Percentiles rank a stretch among this genome's conserved stretches.
phyloP scores from a whole-genome alignment of 2,113 vertebrate genomes.

The Anolis carolinensis region DNA sequence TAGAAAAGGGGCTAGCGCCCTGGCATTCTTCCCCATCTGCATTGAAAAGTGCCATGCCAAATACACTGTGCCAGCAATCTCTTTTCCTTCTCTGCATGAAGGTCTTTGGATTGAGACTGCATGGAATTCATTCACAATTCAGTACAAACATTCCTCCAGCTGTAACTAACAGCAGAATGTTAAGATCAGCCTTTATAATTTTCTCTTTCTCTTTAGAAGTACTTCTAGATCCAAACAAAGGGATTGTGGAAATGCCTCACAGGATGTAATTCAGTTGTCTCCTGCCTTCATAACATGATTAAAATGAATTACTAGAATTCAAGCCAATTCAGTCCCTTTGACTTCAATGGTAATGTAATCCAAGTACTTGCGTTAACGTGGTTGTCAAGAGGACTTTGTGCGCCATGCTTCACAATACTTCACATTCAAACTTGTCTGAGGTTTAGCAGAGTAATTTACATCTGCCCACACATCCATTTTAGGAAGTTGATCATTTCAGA shows the following conservation, averaged over 20 bases:
- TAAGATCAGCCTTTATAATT: neutral
- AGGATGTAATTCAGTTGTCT: neutral
- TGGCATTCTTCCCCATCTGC: neutral
- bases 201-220: neutral
- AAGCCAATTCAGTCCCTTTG: neutral
- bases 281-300: neutral
- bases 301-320: slow-evolving; percentile 13
- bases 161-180: neutral
- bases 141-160: neutral
- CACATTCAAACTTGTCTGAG: slow-evolving; percentile 13
- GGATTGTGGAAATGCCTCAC: neutral
- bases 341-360: neutral
- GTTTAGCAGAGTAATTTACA: slow-evolving; percentile 46
- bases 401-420: slow-evolving; percentile 3
- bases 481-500: slow-evolving; percentile 25
- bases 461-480: slow-evolving; percentile 26
- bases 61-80: neutral
- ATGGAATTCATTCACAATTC: neutral
- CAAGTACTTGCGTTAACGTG: slow-evolving; percentile 5
- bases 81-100: neutral
- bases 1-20: neutral
- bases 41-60: neutral
- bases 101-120: neutral
- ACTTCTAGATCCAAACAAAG: slow-evolving; percentile 1
- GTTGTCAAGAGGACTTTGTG: neutral